phyloP scores from a whole-genome alignment of 1,140 invertebrate species.

The Tetramorium alpestre region DNA sequence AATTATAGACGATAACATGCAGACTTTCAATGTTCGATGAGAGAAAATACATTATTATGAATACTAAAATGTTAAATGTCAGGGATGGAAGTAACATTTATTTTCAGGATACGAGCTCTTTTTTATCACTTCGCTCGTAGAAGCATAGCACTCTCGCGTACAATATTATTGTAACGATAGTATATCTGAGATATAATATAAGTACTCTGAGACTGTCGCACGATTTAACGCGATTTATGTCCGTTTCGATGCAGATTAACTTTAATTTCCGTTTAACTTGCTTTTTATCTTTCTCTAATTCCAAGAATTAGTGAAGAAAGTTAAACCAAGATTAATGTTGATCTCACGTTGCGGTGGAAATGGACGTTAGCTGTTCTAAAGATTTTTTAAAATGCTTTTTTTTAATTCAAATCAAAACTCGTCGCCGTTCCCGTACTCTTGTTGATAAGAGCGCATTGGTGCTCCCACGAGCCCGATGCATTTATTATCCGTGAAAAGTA shows the following conservation, averaged over 20 bases:
- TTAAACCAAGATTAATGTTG: neutral
- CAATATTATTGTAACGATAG: conserved; percentile 2
- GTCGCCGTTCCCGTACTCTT: neutral
- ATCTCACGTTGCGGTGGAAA: neutral
- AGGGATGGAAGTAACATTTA: conserved; percentile 46
- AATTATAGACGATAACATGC: conserved; percentile 49
- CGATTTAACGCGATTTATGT: neutral
- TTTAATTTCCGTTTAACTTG: neutral
- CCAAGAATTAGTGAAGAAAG: neutral
- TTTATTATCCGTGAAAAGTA: conserved; percentile 5
- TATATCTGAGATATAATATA: neutral
- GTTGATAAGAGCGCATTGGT: neutral
- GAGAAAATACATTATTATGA: conserved; percentile 24
- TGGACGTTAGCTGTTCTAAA: neutral
- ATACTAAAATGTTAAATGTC: conserved; percentile 36
- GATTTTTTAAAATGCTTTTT: conserved; percentile 43
- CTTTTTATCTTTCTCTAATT: neutral
- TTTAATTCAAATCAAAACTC: conserved; percentile 2
- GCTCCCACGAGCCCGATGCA: neutral
- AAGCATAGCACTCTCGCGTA: neutral
- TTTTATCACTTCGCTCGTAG: conserved; percentile 19
- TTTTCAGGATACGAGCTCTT: conserved; percentile 45
- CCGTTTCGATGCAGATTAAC: neutral
- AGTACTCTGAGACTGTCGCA: conserved; percentile 11
- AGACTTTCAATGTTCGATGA: conserved; percentile 48